These are phyloP conservation scores for Agonopterix heracliana DNA, from an alignment of 2,888 invertebrate genomes.

Conservation along the genomic window DNA sequence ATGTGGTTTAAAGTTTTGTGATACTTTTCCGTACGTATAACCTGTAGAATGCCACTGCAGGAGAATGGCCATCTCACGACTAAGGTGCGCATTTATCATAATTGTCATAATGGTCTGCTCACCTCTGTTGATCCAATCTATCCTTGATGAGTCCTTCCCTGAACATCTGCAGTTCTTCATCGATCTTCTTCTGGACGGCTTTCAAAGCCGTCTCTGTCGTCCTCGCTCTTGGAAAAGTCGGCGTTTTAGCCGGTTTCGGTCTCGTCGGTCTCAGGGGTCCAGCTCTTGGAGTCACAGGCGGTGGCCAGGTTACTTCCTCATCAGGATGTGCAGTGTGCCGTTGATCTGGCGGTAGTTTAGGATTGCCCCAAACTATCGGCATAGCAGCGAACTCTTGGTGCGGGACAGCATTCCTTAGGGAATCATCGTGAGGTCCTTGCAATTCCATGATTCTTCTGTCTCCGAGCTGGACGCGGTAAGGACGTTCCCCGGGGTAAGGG, in stretches of 20 bases:
- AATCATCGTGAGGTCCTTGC: not conserved
- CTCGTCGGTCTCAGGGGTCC: slow-evolving; percentile 20
- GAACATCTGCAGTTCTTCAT: too few species aligned
- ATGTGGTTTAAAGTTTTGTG: too few species aligned
- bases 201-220: too few species aligned
- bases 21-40: too few species aligned
- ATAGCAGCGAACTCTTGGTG: not conserved
- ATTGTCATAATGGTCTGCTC: slow-evolving; percentile 1
- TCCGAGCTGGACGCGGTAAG: too few species aligned
- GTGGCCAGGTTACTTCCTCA: slow-evolving; percentile 14
- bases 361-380: not conserved
- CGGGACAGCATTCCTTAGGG: not conserved
- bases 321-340: not conserved
- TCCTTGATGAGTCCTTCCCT: too few species aligned
- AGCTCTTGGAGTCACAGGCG: slow-evolving; percentile 18
- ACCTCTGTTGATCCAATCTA: too few species aligned
- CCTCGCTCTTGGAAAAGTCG: too few species aligned
- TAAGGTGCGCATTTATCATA: too few species aligned
- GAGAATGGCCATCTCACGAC: too few species aligned
- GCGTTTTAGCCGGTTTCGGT: not conserved
- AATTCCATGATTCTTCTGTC: not conserved
- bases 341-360: not conserved
- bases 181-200: too few species aligned
- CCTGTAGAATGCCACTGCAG: too few species aligned
- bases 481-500: not conserved